A percentile compares a stretch with the other conserved stretches of the same genome.
Evolutionary conservation across 2,797 vertebrate species (phyloP).

Genomic region (Hippopotamyrus pictus): DNA sequence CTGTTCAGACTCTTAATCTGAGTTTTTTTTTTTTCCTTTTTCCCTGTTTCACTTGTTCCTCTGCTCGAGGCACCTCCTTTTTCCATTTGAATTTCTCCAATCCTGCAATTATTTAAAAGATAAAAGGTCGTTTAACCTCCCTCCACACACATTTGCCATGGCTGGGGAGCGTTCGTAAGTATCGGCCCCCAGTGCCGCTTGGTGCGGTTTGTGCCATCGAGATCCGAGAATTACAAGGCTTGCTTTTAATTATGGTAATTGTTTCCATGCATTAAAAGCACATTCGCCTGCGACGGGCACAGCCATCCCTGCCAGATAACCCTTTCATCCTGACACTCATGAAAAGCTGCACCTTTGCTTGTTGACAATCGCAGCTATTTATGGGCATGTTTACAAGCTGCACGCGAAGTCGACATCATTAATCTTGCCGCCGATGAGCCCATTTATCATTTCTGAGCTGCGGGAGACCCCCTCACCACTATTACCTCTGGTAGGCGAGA

Average conservation of each 20-base stretch:
- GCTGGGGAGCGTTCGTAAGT: conserved; percentile 49
- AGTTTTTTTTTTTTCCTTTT: conserved; percentile 19
- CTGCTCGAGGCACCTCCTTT: conserved; percentile 32
- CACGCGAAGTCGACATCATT: conserved; percentile 51
- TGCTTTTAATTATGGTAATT: conserved; percentile 66
- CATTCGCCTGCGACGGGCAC: conserved; percentile 53
- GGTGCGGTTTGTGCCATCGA: conserved; percentile 58
- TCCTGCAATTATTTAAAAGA: conserved; percentile 40
- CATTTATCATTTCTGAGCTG: conserved; percentile 43
- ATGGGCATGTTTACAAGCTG: conserved; percentile 55
- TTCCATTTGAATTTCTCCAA: conserved; percentile 45
- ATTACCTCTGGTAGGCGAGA: not conserved
- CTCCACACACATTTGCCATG: conserved; percentile 32
- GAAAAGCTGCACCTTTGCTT: conserved; percentile 62
- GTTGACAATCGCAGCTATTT: conserved; percentile 59
- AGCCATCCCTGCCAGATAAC: conserved; percentile 55
- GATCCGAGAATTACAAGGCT: conserved; percentile 66
- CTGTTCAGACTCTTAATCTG: not conserved
- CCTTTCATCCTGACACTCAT: conserved; percentile 71
- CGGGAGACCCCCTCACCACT: conserved; percentile 34
- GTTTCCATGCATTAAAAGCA: conserved; percentile 58
- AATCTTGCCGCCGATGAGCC: conserved; percentile 54
- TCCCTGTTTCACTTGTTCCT: not conserved
- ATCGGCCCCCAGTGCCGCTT: conserved; percentile 50
- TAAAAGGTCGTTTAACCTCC: conserved; percentile 41